Base-by-base conservation (phyloP, 2,888 invertebrate species). In the Eledone cirrhosa region DNA sequence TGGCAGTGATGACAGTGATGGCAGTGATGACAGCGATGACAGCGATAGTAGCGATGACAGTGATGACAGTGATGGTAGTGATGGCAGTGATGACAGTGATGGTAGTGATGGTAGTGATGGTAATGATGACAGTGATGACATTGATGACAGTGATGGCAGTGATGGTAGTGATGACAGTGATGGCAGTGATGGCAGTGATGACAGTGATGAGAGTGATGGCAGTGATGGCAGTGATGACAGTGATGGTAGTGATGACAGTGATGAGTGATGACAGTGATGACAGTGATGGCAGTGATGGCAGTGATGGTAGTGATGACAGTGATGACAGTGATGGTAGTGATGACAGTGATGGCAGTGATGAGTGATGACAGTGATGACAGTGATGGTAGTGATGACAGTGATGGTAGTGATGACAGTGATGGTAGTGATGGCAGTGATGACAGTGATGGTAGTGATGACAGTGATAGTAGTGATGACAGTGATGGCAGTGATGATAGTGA, bases 231-330 rank as follows among this genome's bases (percentile, higher is more conserved):
- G 59, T 59, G 59, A 59, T 59, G 16, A 59, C 59, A 65, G 65
- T 29, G 31, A 33, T 48, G 65, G 31, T 22, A 31, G 48, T 31
- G 27, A 65, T 29, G 31, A 31, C 65, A 48, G 48, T n/a, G n/a
- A n/a, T n/a, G n/a, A n/a, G n/a, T n/a, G n/a, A n/a, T n/a, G n/a
- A n/a, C n/a, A n/a, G n/a, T 65, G 31, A 31, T 65, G 33, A 48
- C 48, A 29, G 31, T 65, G 78, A 65, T 65, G 65, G 65, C 78
- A 65, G 65, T 59, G 59, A n/a, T 59, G 59, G n/a, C n/a, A 59
- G 59, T 59, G 59, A 59, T 59, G 16, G n/a, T 59, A 59, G 59
- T 59, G 59, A 59, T 59, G 59, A 59, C n/a, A 24, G 19, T 27
- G n/a, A 59, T 24, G 48, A 59, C 29, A 27, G n/a, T 72, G 72